Evolutionary conservation across 92 coral and sea anemone genomes (phyloP), one percentile per base, ranked within the genome.

Genomic region (Porites cylindrica): DNA sequence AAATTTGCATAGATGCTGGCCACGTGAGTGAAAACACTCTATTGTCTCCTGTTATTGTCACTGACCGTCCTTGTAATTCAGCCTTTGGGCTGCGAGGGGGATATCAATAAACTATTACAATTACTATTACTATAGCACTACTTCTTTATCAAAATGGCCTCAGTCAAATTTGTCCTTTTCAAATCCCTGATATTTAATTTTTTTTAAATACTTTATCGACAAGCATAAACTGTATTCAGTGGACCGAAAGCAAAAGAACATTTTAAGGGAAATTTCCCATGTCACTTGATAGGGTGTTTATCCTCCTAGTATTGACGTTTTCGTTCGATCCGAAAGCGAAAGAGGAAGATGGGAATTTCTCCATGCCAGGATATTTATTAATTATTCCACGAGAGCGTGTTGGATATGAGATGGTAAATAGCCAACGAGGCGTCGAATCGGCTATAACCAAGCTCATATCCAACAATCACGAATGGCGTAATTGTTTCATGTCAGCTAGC

Each of bases 331-430:
- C 70, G 70, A 66, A 66, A 66, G 70, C 0, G 70, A 0, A 66
- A 66, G 70, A 66, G 70, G 70, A 29, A 65, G n/a, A 65, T 24
- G 70, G 23, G 70, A 66, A 66, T 66, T 66, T 66, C 70, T 32
- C 70, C 70, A 66, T 6, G 70, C 20, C 70, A 66, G 70, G 20
- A 66, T 66, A 66, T 66, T 66, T 66, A 29, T 2, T 29, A 29
- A 29, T 2, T 29, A 29, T 29, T 29, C 32, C 32, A 29, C 32
- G 32, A 29, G 32, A 29, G 32, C 32, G 32, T 29, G 32, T 29
- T 29, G 32, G 32, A 29, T 29, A 29, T 29, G 4, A 29, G 32
- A 29, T 29, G 32, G 32, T 29, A 29, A 29, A 29, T 29, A 29
- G 32, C 32, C 32, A 29, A 66, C 20, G 23, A 66, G 23, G 70